Percentiles rank a stretch among this genome's conserved stretches.
phyloP scores from a whole-genome alignment of 2,888 invertebrate genomes.

The Heliconius aoede region DNA sequence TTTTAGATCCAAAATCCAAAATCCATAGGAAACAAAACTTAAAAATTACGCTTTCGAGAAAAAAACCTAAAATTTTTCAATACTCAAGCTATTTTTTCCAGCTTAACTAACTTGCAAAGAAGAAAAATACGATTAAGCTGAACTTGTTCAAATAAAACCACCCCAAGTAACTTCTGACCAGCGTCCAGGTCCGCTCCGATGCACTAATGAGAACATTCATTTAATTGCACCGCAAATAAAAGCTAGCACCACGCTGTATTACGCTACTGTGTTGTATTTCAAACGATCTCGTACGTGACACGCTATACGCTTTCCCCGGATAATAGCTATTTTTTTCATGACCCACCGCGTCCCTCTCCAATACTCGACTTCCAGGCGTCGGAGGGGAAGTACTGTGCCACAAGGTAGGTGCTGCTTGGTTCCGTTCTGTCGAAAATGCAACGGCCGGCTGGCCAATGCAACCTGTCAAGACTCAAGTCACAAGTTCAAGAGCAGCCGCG shows the following conservation, averaged over 20 bases:
- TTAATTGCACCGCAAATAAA: constrained; percentile 50
- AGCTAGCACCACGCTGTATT: constrained; percentile 39
- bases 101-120: background rate
- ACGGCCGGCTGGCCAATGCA: constrained; percentile 68
- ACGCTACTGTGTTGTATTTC: constrained; percentile 40
- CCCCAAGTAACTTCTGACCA: constrained; percentile 36
- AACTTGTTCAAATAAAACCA: constrained; percentile 33
- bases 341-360: constrained; percentile 34
- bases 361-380: constrained; percentile 29
- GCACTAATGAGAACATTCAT: constrained; percentile 48
- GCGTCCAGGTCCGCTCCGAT: constrained; percentile 40
- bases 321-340: constrained; percentile 34
- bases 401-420: constrained; percentile 28
- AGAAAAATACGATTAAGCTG: constrained; percentile 27
- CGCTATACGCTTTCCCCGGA: constrained; percentile 44
- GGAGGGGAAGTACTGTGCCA: constrained; percentile 39
- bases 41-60: background rate
- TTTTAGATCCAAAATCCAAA: background rate
- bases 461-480: constrained; percentile 64
- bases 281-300: constrained; percentile 47
- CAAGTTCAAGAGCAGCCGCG: constrained; percentile 76
- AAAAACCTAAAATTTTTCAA: background rate
- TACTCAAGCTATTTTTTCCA: background rate
- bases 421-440: constrained; percentile 64
- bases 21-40: background rate